Percentiles rank a stretch among this genome's conserved stretches.
Evolutionary conservation across 2,113 vertebrate species (phyloP).

Genomic region (Strigops habroptila): DNA sequence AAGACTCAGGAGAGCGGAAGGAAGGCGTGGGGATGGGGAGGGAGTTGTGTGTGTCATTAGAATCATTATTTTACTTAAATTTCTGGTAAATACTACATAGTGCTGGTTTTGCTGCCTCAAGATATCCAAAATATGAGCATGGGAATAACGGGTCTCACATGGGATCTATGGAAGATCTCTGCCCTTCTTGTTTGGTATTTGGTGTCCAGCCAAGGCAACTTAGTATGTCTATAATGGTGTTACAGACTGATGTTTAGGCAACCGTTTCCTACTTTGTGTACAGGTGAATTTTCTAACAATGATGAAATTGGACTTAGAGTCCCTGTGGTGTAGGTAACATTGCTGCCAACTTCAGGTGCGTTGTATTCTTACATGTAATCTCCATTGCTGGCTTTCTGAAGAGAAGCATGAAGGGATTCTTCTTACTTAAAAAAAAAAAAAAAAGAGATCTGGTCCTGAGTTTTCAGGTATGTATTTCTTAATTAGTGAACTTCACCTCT

Average conservation of each 20-base stretch:
- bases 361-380: neutral
- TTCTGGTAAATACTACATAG: neutral
- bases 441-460: neutral
- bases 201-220: neutral
- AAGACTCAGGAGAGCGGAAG: neutral
- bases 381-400: neutral
- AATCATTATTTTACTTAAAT: neutral
- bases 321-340: neutral
- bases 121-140: fast-evolving
- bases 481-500: neutral
- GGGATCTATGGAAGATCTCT: neutral
- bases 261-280: neutral
- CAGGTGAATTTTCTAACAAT: neutral
- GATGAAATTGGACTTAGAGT: neutral
- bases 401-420: neutral
- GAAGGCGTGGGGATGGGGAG: fast-evolving
- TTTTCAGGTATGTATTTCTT: constrained; percentile 17
- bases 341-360: neutral
- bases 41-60: neutral
- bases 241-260: neutral
- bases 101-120: neutral
- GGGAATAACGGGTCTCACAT: neutral
- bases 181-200: neutral
- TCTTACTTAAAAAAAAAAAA: neutral
- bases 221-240: neutral